Base-by-base conservation (phyloP, 2,113 vertebrate species). In the Delphinus delphis region DNA sequence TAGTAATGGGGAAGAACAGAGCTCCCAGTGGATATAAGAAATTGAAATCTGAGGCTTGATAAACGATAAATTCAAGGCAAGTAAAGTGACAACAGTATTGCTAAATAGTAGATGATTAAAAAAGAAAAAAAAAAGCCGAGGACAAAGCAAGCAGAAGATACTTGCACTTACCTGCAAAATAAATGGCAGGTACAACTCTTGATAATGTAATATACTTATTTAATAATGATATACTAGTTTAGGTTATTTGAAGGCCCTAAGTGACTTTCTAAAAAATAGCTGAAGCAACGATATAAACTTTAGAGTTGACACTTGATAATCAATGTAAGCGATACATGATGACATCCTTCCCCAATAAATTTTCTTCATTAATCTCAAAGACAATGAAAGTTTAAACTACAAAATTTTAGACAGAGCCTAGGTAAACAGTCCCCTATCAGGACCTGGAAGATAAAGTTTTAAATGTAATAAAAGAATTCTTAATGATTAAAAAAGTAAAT, bases 21-120 rank as follows among this genome's bases (percentile, higher is more conserved):
- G 62, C 62, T 97, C 96, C 95, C 97, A 94, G n/a, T 23, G 91
- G 95, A 81, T 90, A 79, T 95, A 83, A 68, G 82, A 97, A 97
- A 85, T 25, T 91, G 80, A 98, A 98, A 98, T 94, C 97, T 97
- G 97, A 98, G 92, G 36, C 89, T 90, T 98, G 97, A 98, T 41
- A 98, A 97, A 96, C 63, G 96, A 95, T 65, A 67, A 68, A 97
- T 81, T 95, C 65, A 97, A 97, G 90, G 90, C 77, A 47, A 63
- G 86, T 96, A 76, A 97, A 98, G 89, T 81, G 63, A 95, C 36
- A 90, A 96, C 53, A 96, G 62, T 71, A 93, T 14, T 93, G n/a
- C 26, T 53, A 85, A 95, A 89, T 65, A 88, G 79, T 77, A 95
- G 38, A 90, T 82, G n/a, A 80, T 74, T 90, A 38, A 82, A 60